Base-by-base conservation (phyloP, 2,888 invertebrate genomes). In the Gastracanthus pulcherrimus region DNA sequence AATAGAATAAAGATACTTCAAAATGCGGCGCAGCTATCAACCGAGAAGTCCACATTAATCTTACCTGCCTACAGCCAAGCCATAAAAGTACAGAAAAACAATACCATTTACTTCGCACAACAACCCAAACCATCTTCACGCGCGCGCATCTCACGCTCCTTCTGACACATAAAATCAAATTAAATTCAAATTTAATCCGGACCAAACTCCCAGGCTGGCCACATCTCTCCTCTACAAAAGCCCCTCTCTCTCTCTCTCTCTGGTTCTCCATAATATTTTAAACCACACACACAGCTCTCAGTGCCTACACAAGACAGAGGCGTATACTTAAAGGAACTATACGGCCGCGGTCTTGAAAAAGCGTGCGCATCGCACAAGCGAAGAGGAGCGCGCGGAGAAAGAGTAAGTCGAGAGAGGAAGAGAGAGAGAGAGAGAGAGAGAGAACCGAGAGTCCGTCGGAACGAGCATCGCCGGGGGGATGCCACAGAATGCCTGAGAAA, bases 391-490 rank as follows among this genome's bases (percentile, higher is more conserved):
- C 45, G 13, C 45, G 45, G 45, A 16, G 45, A 13, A 45, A 45
- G 16, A 45, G 45, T 45, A 13, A n/a, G n/a, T 45, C 45, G 45
- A 45, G 16, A 67, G 31, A 29, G 31, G 16, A 9, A 6, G 58
- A 36, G 71, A 36, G 9, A 6, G n/a, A 31, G 70, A 13, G 23
- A 29, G 7, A 45, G 45, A 45, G 5, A 3, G 45, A 26, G 45
- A 45, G 45, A 29, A 13, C 38, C 6, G 29, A 16, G 48, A 51
- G 64, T n/a, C 48, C 41, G 51, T 45, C 41, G 41, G 71, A 38
- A 38, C 34, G 76, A 58, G 48, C 29, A 77, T 77, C 62, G 77
- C 77, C 77, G 62, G 78, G 55, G 78, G 58, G 72, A 79, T 79
- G 66, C 62, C 16, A 31, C 69, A 55, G 36, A n/a, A 36, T 55